Evolutionary conservation across 2,888 invertebrate species (phyloP), one percentile per base, ranked within the genome.

Genomic region (Hermodice carunculata): DNA sequence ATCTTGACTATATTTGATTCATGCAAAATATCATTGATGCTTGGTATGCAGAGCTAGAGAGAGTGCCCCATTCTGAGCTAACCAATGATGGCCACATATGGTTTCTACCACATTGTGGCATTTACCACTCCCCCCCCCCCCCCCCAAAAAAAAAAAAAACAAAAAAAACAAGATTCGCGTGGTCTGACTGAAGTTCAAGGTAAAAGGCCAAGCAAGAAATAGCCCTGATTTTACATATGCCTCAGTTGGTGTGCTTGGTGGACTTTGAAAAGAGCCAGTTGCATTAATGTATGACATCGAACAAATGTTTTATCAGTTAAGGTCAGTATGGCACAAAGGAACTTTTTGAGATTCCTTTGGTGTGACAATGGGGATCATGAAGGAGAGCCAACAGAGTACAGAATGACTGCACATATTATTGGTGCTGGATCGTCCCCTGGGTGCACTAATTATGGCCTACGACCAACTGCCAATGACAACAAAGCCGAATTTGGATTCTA

Each of bases 41-140:
- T 4, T 42, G 52, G 17, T 26, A 64, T 22, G 64, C 64, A 3
- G 51, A n/a, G n/a, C n/a, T n/a, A n/a, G n/a, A 59, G 22, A 22
- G 3, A 32, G 59, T 42, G 11, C 59, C 58, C 19, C 5, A 17
- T 8, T 26, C 53, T 28, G 46, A 62, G n/a, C 14, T 14, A 29
- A n/a, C n/a, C 17, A 24, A 22, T 8, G 34, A 37, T 24, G 34
- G 44, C 8, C 8, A 26, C 8, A 17, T 24, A 17, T 64, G 67
- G 67, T 67, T 64, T 28, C 19, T 53, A 24, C 67, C 64, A 14
- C 67, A 64, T 49, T 61, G 61, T 51, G 64, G 64, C 8, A 53
- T 67, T 3, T 64, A 37, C 37, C 53, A 64, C 24, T 61, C 64
- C 17, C n/a, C n/a, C n/a, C n/a, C n/a, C n/a, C n/a, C n/a, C n/a